Percentiles rank a stretch among this genome's conserved stretches.
phyloP scores from a whole-genome alignment of 2,888 invertebrate genomes.

The Cantharis flavilabris region DNA sequence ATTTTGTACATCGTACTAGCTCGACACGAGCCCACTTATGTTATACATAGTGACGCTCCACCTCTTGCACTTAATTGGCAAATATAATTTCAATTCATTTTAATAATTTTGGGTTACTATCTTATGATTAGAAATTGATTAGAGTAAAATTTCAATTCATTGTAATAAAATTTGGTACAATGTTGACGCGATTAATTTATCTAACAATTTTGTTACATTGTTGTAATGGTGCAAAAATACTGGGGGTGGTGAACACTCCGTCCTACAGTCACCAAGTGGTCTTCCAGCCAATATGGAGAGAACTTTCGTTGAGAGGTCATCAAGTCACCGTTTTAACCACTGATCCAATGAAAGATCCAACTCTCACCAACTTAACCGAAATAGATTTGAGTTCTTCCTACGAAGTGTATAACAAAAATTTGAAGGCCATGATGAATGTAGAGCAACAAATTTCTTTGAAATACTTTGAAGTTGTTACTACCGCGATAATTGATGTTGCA shows the following conservation, averaged over 20 bases:
- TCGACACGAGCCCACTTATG: no score
- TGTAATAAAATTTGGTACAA: no score
- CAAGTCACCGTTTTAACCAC: conserved; percentile 56
- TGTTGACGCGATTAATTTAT: not conserved
- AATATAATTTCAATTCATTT: no score
- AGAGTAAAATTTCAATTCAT: no score
- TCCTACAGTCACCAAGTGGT: conserved; percentile 58
- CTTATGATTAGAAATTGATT: no score
- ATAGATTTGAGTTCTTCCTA: conserved; percentile 52
- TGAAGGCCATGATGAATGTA: no score
- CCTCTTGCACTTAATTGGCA: no score
- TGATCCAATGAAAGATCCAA: conserved; percentile 51
- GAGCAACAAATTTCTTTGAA: no score
- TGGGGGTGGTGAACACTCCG: conserved; percentile 54
- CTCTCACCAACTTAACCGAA: conserved; percentile 51
- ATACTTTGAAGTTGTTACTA: no score
- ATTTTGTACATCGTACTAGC: no score
- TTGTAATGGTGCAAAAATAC: conserved; percentile 46
- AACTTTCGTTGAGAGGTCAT: conserved; percentile 57
- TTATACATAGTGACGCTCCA: no score
- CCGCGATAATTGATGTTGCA: not conserved
- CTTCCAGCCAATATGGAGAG: conserved; percentile 54
- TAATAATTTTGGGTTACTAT: no score
- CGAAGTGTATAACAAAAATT: not conserved
- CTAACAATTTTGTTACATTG: not conserved